phyloP scores from a whole-genome alignment of 2,113 vertebrate genomes.

The Dascyllus trimaculatus region DNA sequence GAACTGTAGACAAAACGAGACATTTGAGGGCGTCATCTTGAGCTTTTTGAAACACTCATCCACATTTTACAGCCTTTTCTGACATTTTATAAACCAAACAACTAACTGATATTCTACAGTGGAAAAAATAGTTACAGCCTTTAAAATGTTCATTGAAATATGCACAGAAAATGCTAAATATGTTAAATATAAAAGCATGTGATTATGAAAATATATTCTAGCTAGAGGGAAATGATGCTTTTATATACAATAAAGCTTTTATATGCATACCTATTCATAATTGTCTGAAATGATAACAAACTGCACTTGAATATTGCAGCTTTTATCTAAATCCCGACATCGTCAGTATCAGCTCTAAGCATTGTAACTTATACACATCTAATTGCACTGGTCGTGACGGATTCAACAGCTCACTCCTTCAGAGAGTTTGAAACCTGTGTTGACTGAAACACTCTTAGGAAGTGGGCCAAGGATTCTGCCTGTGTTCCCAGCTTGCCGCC shows the following conservation, averaged over 20 bases:
- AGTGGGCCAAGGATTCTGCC: conserved; percentile 43
- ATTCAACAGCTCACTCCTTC: not conserved
- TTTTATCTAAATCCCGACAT: conserved; percentile 7
- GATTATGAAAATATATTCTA: not conserved
- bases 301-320: not conserved
- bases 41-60: too few species aligned
- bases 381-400: not conserved
- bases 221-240: not conserved
- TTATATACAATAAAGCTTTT: not conserved
- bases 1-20: too few species aligned
- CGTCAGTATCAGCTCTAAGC: not conserved
- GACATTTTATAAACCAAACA: too few species aligned
- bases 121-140: too few species aligned
- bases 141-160: too few species aligned
- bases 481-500: conserved; percentile 17
- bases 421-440: conserved; percentile 1
- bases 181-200: not conserved
- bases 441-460: conserved; percentile 21
- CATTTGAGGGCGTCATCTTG: too few species aligned
- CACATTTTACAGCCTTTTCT: too few species aligned
- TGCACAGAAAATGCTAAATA: too few species aligned
- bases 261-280: not conserved
- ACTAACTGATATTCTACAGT: too few species aligned
- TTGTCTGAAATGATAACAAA: not conserved
- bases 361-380: not conserved